A percentile compares a stretch with the other conserved stretches of the same genome.
Conservation (phyloP, 2,888 invertebrate species). For the Lottia scabra region DNA sequence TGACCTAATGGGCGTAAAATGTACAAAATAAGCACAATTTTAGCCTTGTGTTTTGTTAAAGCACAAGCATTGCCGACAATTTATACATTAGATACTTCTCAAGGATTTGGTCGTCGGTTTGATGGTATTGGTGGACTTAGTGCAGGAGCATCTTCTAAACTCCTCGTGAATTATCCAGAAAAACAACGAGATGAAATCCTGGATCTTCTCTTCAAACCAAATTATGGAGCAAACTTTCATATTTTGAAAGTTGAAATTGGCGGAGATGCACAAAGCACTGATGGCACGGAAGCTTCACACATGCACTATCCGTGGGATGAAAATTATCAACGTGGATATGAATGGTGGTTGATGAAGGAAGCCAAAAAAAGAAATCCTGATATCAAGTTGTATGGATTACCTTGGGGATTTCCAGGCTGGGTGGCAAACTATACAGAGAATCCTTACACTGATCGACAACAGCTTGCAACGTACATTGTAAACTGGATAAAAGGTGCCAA, state of each 20-base stretch:
- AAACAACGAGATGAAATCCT: conserved; percentile 63
- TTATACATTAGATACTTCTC: neutral
- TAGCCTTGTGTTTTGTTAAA: no score
- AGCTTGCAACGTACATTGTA: conserved; percentile 60
- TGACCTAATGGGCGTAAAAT: no score
- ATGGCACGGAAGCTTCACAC: conserved; percentile 65
- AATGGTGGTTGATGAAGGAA: conserved; percentile 66
- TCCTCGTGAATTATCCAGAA: conserved; percentile 64
- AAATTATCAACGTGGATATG: conserved; percentile 61
- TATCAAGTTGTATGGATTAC: conserved; percentile 67
- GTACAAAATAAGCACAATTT: no score
- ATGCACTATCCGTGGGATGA: conserved; percentile 57
- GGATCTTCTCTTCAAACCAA: conserved; percentile 68
- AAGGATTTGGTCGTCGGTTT: neutral
- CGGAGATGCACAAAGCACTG: conserved; percentile 64
- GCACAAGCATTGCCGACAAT: neutral
- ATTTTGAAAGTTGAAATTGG: conserved; percentile 69
- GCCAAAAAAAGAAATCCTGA: conserved; percentile 68
- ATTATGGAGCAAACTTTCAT: conserved; percentile 66
- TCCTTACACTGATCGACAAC: conserved; percentile 51
- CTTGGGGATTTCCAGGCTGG: conserved; percentile 71
- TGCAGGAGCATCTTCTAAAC: conserved; percentile 65
- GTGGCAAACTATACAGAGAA: conserved; percentile 55
- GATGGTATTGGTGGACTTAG: neutral
- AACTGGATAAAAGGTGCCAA: conserved; percentile 65